phyloP scores from a whole-genome alignment of 2,888 invertebrate species.

The Aelia acuminata region DNA sequence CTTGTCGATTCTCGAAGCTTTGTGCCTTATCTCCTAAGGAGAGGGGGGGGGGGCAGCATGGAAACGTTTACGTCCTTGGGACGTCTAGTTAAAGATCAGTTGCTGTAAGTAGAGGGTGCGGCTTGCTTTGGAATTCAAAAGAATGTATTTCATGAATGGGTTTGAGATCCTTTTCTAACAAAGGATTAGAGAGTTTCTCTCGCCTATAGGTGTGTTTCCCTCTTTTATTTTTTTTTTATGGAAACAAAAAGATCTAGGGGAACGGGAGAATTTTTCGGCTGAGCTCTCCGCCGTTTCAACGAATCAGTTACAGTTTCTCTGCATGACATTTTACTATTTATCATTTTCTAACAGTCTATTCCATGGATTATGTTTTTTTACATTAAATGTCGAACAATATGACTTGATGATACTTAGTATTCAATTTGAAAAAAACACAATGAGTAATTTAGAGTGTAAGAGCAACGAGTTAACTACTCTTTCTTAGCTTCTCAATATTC shows the following conservation, averaged over 20 bases:
- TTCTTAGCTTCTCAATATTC: too few species aligned
- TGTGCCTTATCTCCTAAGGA: not conserved
- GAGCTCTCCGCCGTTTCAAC: not conserved
- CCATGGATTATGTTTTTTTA: not conserved
- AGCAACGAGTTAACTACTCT: too few species aligned
- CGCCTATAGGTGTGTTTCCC: not conserved
- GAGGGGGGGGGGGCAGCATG: not conserved
- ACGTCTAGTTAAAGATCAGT: constrained; percentile 45
- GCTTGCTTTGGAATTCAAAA: constrained; percentile 44
- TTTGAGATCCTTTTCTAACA: not conserved
- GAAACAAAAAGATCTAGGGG: constrained; percentile 4
- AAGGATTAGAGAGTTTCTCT: constrained; percentile 10
- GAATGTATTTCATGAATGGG: constrained; percentile 40
- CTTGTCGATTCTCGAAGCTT: not conserved
- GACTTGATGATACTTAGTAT: too few species aligned
- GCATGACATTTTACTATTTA: not conserved
- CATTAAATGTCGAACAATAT: too few species aligned
- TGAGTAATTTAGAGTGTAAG: too few species aligned
- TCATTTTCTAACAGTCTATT: not conserved
- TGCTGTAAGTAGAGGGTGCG: constrained; percentile 36
- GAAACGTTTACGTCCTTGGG: constrained; percentile 42
- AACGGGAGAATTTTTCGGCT: not conserved
- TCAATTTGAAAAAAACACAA: too few species aligned
- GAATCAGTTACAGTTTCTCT: constrained; percentile 13
- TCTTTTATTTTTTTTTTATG: not conserved